Conservation (phyloP, 2,888 invertebrate species). For the Phaedon cochleariae region DNA sequence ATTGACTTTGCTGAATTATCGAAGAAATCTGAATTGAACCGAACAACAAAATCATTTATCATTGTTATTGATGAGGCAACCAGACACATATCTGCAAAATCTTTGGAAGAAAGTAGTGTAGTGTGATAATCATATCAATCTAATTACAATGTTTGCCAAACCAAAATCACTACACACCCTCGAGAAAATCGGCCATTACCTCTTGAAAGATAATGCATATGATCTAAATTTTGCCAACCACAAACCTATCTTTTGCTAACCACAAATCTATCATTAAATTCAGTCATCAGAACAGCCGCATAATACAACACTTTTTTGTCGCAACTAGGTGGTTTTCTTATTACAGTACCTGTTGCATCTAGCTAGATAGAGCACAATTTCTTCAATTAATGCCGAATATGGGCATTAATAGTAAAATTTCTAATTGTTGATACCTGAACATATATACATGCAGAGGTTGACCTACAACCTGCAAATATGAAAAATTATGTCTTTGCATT, state of each 20-base stretch:
- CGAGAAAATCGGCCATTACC: background rate
- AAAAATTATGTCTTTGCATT: conserved; percentile 14
- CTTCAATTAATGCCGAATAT: too few species aligned
- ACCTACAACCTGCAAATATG: conserved; percentile 7
- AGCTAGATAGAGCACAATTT: background rate
- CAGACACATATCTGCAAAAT: too few species aligned
- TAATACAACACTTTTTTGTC: background rate
- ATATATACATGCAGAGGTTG: conserved; percentile 1
- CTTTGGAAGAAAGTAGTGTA: too few species aligned
- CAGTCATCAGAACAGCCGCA: background rate
- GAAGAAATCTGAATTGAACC: too few species aligned
- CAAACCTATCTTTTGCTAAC: too few species aligned
- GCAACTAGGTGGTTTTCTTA: background rate
- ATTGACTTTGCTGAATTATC: too few species aligned
- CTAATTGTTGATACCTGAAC: background rate
- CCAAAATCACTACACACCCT: background rate
- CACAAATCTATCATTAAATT: background rate
- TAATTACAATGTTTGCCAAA: too few species aligned
- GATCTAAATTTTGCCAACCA: background rate
- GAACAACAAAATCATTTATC: too few species aligned
- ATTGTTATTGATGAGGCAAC: too few species aligned
- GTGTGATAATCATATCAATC: too few species aligned
- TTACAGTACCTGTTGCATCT: background rate
- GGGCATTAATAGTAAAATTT: too few species aligned
- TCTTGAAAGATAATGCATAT: too few species aligned